Base-by-base conservation (phyloP, 2,888 invertebrate species). In the Scaptomyza parva region DNA sequence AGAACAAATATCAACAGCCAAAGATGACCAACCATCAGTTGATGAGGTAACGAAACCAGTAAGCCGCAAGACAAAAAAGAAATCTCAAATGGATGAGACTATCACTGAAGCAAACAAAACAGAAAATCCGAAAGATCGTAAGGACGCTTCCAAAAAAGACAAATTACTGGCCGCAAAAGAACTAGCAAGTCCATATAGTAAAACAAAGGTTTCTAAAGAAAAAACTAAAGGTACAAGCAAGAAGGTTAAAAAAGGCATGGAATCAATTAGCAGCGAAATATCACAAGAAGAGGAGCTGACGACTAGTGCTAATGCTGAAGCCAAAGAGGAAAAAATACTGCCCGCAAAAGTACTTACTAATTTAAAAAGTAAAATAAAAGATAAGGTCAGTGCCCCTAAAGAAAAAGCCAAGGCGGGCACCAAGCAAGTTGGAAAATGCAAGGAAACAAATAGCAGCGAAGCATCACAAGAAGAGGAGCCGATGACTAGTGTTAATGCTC, bases 281-380 rank as follows among this genome's bases (percentile, higher is more conserved):
- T 30, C 35, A 33, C 5, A 17, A 8, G 18, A 54, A 0, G 53
- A 45, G 6, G 3, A 14, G 22, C 35, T 40, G 37, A 35, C 48
- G 18, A 41, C 55, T 5, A 63, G 22, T 18, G n/a, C 35, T 8
- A 47, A 22, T 17, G 28, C n/a, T 26, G 2, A 9, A 26, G 9
- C 9, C 26, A 26, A 26, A 8, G 8, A 26, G 9, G 26, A 26
- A 1, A 26, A 26, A 26, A 8, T 26, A 26, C 8, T 26, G 26
- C n/a, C n/a, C 26, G 1, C 26, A 26, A 26, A 26, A 26, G 24
- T 3, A 24, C 24, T 24, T 24, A 24, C 24, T 24, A 7, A 8
- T 24, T 24, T 8, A 24, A 7, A 6, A 9, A 2, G 24, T 7
- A 24, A 24, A 7, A 9, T 9, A 2, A 26, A 24, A 8, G 24